Evolutionary conservation across 2,797 vertebrate genomes (phyloP), one percentile per base, ranked within the genome.

Genomic region (Lagorchestes hirsutus): DNA sequence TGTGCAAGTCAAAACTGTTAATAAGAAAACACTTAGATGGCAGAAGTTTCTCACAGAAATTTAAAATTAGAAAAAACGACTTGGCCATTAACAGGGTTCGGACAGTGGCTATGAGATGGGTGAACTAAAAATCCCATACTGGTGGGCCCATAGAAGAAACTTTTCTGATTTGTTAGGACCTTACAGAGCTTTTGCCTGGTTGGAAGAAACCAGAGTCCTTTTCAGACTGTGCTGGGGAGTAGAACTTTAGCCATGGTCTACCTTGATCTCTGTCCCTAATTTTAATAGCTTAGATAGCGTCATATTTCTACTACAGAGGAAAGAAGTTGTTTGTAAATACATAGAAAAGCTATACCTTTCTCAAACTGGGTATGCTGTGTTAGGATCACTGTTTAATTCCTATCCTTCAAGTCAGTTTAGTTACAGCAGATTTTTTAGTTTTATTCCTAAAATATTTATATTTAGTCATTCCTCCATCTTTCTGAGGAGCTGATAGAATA

Each of bases 341-440:
- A 9, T 57, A 4, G 40, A 50, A 94, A 90, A 12, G n/a, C 22
- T 91, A 3, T 59, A 82, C 56, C 40, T 91, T 92, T 74, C 55
- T 91, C 40, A 87, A 56, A 57, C 13, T 40, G 28, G 67, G 92
- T 40, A 92, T 55, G 91, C 92, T 56, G 40, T 57, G 29, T 6
- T 50, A 93, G 56, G 52, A 46, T 90, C 93, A 91, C 57, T 94
- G n/a, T 74, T 91, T 87, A 96, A 82, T 90, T 92, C 91, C 91
- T 96, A 40, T 91, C 16, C 90, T 74, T 29, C 92, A 91, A 10
- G 11, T 52, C 29, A 90, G 27, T 82, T 91, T 5, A 18, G 46
- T 40, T 55, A 22, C 52, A 90, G 91, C 50, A 90, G 0, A 28
- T 91, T 96, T 94, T 54, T 31, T 22, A 91, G 29, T 82, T 12